Base-by-base conservation (phyloP, 2,113 vertebrate species). In the Cheilinus undulatus region DNA sequence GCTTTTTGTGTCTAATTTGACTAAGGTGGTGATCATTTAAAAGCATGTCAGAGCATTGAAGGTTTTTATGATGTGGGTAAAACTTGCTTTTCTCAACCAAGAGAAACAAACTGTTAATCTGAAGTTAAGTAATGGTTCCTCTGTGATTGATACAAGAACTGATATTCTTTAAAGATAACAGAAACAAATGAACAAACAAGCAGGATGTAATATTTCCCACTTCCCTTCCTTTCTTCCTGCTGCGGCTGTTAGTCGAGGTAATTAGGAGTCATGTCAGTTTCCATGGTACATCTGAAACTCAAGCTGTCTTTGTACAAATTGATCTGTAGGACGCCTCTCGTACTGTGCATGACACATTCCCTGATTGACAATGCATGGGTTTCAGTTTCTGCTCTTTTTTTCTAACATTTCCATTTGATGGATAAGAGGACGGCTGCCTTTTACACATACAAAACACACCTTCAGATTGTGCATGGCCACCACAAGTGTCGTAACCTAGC, bases 401-500 rank as follows among this genome's bases (percentile, higher is more conserved):
- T 93, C 91, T 92, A 83, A 64, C 40, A 93, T 90, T 92, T 91
- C 76, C 91, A 92, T 90, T 42, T 85, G 74, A 89, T 34, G 64
- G 80, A 77, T 68, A 7, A 38, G 84, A 87, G 66, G 23, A 27
- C 75, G 69, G 68, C 66, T 79, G 76, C 48, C 76, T 88, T 84
- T 69, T 58, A 56, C 76, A 49, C 40, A 82, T 82, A 84, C 86
- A 83, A 84, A 83, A 78, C 82, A 75, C 90, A 90, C 91, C 89
- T 91, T 81, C 77, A 82, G 83, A 79, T 59, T 65, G 68, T 53
- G 79, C 86, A 91, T 87, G 84, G 78, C 61, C 82, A 80, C 88
- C 76, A 90, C 67, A 86, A 92, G 88, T 90, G 91, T 82, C 72
- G 92, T 94, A 87, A 86, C 94, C 92, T 94, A 92, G 94, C 92